Evolutionary conservation across 2,797 vertebrate genomes (phyloP).

Genomic region (Hippocampus kuda): DNA sequence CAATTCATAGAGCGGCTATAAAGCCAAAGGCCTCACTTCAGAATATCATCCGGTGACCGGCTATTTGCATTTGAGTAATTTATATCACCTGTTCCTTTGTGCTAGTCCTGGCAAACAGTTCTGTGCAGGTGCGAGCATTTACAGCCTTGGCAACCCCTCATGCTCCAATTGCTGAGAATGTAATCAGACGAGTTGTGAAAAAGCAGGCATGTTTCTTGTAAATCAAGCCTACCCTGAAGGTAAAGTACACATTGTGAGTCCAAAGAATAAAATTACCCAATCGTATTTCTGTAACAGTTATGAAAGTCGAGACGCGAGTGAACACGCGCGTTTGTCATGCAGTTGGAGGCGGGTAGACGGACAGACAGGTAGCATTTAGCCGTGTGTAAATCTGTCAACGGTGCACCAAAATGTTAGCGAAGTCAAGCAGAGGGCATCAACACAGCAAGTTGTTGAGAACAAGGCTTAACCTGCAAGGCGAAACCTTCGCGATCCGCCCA

Average conservation of each 20-base stretch:
- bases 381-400: slow-evolving; percentile 18
- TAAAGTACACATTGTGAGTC: slow-evolving; percentile 38
- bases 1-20: not conserved
- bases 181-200: slow-evolving; percentile 70
- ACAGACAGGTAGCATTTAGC: slow-evolving; percentile 25
- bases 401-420: slow-evolving; percentile 27
- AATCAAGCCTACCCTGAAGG: slow-evolving; percentile 56
- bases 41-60: not conserved
- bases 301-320: slow-evolving; percentile 22
- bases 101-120: not conserved
- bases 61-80: not conserved
- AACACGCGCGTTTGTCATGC: not conserved
- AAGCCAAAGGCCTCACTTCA: not conserved
- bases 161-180: slow-evolving; percentile 57
- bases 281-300: slow-evolving; percentile 33
- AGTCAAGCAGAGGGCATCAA: slow-evolving; percentile 28
- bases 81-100: not conserved
- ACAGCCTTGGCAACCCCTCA: slow-evolving; percentile 52
- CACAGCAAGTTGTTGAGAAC: slow-evolving; percentile 20
- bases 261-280: slow-evolving; percentile 26
- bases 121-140: slow-evolving; percentile 64
- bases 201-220: slow-evolving; percentile 61
- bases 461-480: slow-evolving; percentile 27
- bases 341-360: not conserved
- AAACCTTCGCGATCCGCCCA: slow-evolving; percentile 20